phyloP scores from a whole-genome alignment of 1,140 invertebrate species.

The Ostrea edulis region DNA sequence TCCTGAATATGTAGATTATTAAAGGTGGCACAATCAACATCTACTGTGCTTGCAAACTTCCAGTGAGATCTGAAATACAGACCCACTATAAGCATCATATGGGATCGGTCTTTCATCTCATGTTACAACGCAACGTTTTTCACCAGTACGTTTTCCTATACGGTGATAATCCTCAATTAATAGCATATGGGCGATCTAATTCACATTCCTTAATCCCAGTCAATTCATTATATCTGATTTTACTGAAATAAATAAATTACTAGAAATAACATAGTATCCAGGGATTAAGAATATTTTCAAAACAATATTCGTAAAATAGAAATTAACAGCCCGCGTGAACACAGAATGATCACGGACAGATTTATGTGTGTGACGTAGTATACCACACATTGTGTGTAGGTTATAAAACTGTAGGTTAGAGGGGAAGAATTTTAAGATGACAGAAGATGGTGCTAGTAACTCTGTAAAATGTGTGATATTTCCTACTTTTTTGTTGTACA shows the following conservation, averaged over 20 bases:
- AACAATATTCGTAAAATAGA: not conserved
- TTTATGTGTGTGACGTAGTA: conserved; percentile 3
- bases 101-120: not conserved
- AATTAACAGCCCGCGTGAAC: conserved; percentile 4
- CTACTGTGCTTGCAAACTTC: not conserved
- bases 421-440: not conserved
- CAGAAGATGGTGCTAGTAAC: not conserved
- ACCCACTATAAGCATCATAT: not conserved
- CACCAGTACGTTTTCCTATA: not conserved
- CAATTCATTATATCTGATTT: not conserved
- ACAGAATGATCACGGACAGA: conserved; percentile 1
- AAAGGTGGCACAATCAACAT: not conserved
- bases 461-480: conserved; percentile 27
- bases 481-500: not conserved
- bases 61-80: not conserved
- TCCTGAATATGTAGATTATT: too few relatives aligned
- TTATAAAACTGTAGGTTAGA: not conserved
- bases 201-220: conserved; percentile 10
- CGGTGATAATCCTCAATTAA: not conserved
- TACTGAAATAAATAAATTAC: not conserved
- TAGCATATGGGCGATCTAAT: not conserved
- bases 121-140: not conserved
- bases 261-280: not conserved
- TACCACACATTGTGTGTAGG: not conserved
- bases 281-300: not conserved